Conservation (phyloP, 2,113 vertebrate genomes). For the Rhipidura dahli region DNA sequence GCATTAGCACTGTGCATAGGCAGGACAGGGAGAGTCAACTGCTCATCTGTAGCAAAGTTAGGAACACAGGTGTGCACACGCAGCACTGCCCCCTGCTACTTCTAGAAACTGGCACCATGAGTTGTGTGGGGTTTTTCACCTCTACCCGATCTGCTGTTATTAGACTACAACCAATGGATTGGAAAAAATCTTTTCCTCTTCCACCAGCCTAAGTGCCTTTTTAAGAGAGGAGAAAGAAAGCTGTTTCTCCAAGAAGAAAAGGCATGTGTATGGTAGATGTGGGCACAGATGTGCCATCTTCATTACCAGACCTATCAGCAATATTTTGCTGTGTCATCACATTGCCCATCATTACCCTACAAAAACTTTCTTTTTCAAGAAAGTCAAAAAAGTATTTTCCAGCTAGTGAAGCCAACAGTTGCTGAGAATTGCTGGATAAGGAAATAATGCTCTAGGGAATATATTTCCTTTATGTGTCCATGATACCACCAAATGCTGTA, state of each 20-base stretch:
- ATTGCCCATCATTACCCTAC: not conserved
- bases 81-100: not conserved
- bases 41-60: not conserved
- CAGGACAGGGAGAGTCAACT: not conserved
- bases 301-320: not conserved
- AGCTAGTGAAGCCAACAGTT: not conserved
- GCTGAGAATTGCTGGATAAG: not conserved
- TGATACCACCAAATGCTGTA: not conserved
- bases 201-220: not conserved
- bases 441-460: not conserved
- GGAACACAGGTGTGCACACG: not conserved
- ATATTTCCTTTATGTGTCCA: not conserved
- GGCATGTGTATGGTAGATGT: not conserved
- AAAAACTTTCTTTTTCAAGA: not conserved
- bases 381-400: not conserved
- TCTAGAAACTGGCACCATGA: not conserved
- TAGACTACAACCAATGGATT: not conserved
- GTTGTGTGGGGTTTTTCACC: fast-evolving
- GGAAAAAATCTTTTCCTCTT: not conserved
- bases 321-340: not conserved
- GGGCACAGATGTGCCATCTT: not conserved
- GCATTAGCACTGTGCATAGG: not conserved
- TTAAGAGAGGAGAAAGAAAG: not conserved
- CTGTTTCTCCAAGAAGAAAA: not conserved
- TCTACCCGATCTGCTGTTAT: not conserved